Evolutionary conservation across 2,888 invertebrate species (phyloP), one percentile per base, ranked within the genome.

Genomic region (Eledona agricola): DNA sequence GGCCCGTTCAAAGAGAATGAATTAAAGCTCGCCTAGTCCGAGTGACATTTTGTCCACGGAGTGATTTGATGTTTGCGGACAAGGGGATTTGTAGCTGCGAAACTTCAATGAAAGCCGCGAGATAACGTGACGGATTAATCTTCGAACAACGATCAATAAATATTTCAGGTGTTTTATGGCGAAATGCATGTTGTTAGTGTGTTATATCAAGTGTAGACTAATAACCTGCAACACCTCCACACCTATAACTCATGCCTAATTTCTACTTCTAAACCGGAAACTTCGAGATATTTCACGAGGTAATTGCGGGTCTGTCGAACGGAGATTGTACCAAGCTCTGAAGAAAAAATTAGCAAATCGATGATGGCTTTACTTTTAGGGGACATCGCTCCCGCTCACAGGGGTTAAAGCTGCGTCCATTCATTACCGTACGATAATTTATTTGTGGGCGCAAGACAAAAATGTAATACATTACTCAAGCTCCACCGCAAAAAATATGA

Each of bases 221-320:
- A 69, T 66, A 67, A 66, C 57, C 61, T 62, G 62, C 61, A 62
- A 63, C 64, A 62, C 64, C 60, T 64, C 55, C 46, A 43, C 55
- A 54, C 35, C 59, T 59, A 66, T 67, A 69, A 67, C 61, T 69
- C 66, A 65, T 63, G 55, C 62, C 64, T 65, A 67, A 67, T 67
- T 67, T 66, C 63, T 63, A 63, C 63, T 65, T 59, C 57, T 58
- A 51, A 55, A 58, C 45, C 60, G 64, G 60, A 64, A 61, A 63
- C 63, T 61, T 60, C 57, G 56, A 58, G 57, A 60, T 62, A 62
- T 61, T 61, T 62, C 64, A 60, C 23, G 47, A 32, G 35, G 51
- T 47, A 51, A 51, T 43, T 49, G 38, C 25, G 5, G 40, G 19
- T 35, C 51, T 53, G 51, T 51, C 51, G 47, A 55, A 51, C 53